Conservation (phyloP, 2,888 invertebrate species). For the Drosophila tripunctata region DNA sequence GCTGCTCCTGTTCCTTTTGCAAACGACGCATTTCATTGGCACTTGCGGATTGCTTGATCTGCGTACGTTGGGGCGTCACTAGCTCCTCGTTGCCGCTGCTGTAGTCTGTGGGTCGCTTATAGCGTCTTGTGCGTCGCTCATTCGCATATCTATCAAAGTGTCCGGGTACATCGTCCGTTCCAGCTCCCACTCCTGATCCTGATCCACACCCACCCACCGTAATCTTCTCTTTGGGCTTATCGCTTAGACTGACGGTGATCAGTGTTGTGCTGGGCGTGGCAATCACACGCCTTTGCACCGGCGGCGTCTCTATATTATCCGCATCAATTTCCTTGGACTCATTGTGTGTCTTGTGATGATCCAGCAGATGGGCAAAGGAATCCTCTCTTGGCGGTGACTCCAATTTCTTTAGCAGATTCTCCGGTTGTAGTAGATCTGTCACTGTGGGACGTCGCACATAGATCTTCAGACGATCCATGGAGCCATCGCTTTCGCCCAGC, state of each 20-base stretch:
- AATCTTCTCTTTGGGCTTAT: slow-evolving; percentile 57
- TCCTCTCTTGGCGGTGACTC: slow-evolving; percentile 51
- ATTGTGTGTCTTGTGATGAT: slow-evolving; percentile 77
- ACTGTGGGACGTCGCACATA: slow-evolving; percentile 86
- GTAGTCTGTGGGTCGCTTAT: slow-evolving; percentile 88
- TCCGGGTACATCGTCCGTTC: slow-evolving; percentile 85
- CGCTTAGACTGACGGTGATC: slow-evolving; percentile 71
- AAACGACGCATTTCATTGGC: slow-evolving; percentile 56
- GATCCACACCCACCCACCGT: background rate
- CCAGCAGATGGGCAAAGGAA: slow-evolving; percentile 68
- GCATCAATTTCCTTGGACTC: slow-evolving; percentile 92
- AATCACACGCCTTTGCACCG: slow-evolving; percentile 88
- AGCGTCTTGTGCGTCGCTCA: slow-evolving; percentile 91
- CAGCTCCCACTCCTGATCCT: slow-evolving; percentile 17
- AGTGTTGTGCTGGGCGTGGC: slow-evolving; percentile 74
- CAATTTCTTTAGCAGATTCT: no score
- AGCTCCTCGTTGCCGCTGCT: slow-evolving; percentile 86
- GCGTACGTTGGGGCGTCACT: slow-evolving; percentile 81
- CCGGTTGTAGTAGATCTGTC: slow-evolving; percentile 42
- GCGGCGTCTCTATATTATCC: slow-evolving; percentile 95
- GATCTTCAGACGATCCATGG: slow-evolving; percentile 86
- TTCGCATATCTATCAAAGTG: slow-evolving; percentile 94
- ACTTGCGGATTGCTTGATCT: slow-evolving; percentile 64
- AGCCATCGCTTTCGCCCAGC: slow-evolving; percentile 85
- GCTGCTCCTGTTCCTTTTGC: slow-evolving; percentile 43